Base-by-base conservation (phyloP, 2,888 invertebrate genomes). In the Liopterus haemorrhoidalis region DNA sequence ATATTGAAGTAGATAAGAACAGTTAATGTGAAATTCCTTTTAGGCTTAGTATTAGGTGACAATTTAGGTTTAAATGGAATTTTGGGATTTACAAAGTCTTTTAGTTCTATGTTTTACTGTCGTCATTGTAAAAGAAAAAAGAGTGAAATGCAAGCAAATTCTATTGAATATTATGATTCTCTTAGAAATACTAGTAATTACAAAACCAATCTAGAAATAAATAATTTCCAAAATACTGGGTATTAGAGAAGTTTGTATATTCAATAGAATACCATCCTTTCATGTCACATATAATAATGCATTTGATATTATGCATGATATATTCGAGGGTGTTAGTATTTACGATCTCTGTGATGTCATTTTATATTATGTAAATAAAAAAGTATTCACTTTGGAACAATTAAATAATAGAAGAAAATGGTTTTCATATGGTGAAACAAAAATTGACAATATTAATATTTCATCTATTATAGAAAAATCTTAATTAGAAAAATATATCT, bases 291-390 rank as follows among this genome's bases (percentile, higher is more conserved):
- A n/a, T n/a, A n/a, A n/a, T n/a, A n/a, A n/a, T n/a, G 54, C n/a
- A n/a, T n/a, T n/a, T n/a, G n/a, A n/a, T n/a, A n/a, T n/a, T 5
- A 58, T 57, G 56, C 58, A 58, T 39, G 57, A 57, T 38, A 2
- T 55, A 14, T 54, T 49, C 24, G 54, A 55, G 22, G 55, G 57
- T 1, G 39, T 54, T 8, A 54, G 54, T 33, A 32, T 31, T 8
- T 56, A 54, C 39, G 54, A 57, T 46, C 19, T 56, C 19, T 52
- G 51, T 19, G 32, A 53, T 3, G 6, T 35, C 21, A 35, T 35
- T 8, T 11, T 35, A 12, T 35, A 35, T 35, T 41, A 31, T 53
- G 49, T 52, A 20, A 41, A 51, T 28, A 37, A 41, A 31, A 50
- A 50, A 33, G 30, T 49, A 5, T 41, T 54, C 44, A 31, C 44